Percentiles rank a stretch among this genome's conserved stretches.
Conservation (phyloP, 1,140 invertebrate species). For the Antheraea mylitta region DNA sequence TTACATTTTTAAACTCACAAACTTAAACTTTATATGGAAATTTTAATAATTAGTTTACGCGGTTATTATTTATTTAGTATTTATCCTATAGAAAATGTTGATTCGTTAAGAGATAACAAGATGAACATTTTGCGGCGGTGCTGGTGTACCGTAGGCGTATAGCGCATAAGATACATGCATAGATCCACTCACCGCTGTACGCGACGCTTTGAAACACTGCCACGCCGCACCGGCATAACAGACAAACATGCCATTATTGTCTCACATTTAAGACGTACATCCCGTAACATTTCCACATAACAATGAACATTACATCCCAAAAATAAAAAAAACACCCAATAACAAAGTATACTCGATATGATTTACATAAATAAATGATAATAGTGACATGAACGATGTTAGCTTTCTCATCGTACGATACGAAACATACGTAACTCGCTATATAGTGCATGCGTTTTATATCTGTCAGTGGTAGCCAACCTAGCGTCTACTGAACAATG, state of each 20-base stretch:
- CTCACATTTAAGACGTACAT: constrained; percentile 30
- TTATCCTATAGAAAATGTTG: neutral
- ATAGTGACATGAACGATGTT: neutral
- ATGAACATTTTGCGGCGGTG: neutral
- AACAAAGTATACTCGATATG: neutral
- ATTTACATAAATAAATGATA: neutral
- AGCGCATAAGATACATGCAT: constrained; percentile 56
- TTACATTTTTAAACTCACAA: too few relatives aligned
- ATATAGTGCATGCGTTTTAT: neutral
- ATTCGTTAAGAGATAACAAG: neutral
- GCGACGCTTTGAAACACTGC: constrained; percentile 96
- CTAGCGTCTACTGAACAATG: too few relatives aligned
- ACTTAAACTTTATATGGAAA: too few relatives aligned
- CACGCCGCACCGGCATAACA: constrained; percentile 74
- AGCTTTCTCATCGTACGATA: neutral
- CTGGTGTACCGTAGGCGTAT: constrained; percentile 30
- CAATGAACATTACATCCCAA: neutral
- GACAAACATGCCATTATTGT: constrained; percentile 75
- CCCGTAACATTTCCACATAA: neutral
- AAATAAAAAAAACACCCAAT: neutral
- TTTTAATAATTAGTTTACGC: too few relatives aligned
- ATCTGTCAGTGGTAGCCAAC: too few relatives aligned
- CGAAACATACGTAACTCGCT: neutral
- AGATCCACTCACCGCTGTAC: constrained; percentile 91
- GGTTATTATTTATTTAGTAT: too few relatives aligned